Base-by-base conservation (phyloP, 2,113 vertebrate species). In the Oxyruncus cristatus region DNA sequence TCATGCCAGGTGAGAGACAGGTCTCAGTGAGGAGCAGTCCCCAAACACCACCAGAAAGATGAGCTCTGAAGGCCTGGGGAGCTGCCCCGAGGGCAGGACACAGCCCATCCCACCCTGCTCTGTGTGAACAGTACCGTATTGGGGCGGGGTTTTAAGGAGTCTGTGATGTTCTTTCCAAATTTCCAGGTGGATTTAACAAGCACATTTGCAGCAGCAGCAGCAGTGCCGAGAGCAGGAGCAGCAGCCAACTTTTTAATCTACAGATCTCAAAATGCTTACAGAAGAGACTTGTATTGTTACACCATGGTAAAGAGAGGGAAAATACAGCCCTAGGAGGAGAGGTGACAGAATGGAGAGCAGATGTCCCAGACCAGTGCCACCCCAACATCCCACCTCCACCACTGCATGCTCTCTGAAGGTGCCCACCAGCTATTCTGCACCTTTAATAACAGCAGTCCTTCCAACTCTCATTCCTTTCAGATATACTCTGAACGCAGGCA, bases 51-150 rank as follows among this genome's bases (percentile, higher is more conserved):
- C 6, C 2, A 3, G n/a, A 37, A 22, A 33, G 61, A 50, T 50
- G 63, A 95, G 72, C 50, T 61, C n/a, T 16, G 58, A 71, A 73
- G 14, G 14, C n/a, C 41, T 11, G 17, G 49, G 72, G 23, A 9
- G 5, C 42, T 76, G 62, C 23, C 35, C 72, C 2, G 2, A 33
- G 56, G 47, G 35, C 65, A 71, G 56, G 59, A 8, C n/a, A 62
- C 58, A 49, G 75, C 52, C 27, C 14, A 4, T 30, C 75, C 58
- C 62, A 50, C 19, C 58, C 62, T 5, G 16, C 47, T 55, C 58
- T 30, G 5, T 6, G 20, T 2, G 30, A 62, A 14, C 0, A 0
- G 26, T 4, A 35, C 46, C 0, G 0, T 5, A 8, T 9, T 0
- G 4, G 24, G 41, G 14, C 9, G 12, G 23, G 11, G 1, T 50